These are phyloP conservation scores for Drosophila prostipennis DNA, from an alignment of 2,888 invertebrate species.

Conservation along the genomic window DNA sequence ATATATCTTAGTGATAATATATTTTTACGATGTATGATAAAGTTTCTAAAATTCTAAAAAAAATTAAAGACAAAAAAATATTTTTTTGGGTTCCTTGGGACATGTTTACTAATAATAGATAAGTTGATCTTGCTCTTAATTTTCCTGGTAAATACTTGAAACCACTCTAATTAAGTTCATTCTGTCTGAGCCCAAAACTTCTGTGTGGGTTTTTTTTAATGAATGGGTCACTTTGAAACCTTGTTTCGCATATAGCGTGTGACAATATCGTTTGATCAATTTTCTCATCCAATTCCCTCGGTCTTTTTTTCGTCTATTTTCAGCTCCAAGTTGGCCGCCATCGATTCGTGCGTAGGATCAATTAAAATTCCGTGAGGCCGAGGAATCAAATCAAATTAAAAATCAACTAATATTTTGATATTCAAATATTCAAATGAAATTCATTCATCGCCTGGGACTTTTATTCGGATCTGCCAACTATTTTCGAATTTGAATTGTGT, in stretches of 20 bases:
- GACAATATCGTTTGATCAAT: slow-evolving; percentile 61
- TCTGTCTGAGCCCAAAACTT: slow-evolving; percentile 1
- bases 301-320: slow-evolving; percentile 59
- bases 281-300: slow-evolving; percentile 28
- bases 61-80: no score
- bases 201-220: slow-evolving; percentile 34
- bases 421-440: slow-evolving; percentile 76
- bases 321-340: slow-evolving; percentile 67
- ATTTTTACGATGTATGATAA: no score
- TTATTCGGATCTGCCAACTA: slow-evolving; percentile 48
- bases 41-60: no score
- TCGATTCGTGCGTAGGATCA: slow-evolving; percentile 68
- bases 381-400: slow-evolving; percentile 57
- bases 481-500: slow-evolving; percentile 44
- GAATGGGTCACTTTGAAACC: slow-evolving; percentile 40
- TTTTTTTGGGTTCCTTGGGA: no score
- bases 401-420: slow-evolving; percentile 56
- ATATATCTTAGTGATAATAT: no score
- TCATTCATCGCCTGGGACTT: slow-evolving; percentile 67
- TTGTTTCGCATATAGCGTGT: slow-evolving; percentile 63
- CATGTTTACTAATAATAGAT: no score
- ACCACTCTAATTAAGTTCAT: not conserved
- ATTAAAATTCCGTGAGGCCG: slow-evolving; percentile 71
- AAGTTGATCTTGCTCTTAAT: no score
- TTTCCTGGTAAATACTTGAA: not conserved